Evolutionary conservation across 2,113 vertebrate species (phyloP), one percentile per base, ranked within the genome.

Genomic region (Oreocharis arfaki): DNA sequence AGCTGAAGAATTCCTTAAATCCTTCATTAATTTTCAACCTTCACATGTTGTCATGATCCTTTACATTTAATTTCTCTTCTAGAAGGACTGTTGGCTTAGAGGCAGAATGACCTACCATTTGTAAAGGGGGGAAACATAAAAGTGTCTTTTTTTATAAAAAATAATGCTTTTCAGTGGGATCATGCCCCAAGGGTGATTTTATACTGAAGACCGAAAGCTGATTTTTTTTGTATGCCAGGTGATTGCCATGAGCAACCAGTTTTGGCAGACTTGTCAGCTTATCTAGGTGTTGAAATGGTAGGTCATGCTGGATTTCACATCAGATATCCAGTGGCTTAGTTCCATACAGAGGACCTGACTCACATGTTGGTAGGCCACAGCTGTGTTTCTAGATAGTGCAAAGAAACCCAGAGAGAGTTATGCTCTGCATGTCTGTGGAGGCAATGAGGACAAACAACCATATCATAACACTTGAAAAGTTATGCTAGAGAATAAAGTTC

Each of bases 1-100:
- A 92, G 30, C 26, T 64, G 16, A 95, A 79, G 18, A 59, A 90
- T 90, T 92, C 22, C 87, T 94, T 90, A 95, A 95, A 87, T 55
- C 19, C 20, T 63, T 42, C 92, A 91, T 93, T 88, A 81, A 80
- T 94, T 91, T 94, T 82, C 68, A 74, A 47, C 22, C 61, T 39
- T 93, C 44, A 52, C 18, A 7, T 49, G 10, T 79, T 91, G 73
- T 53, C 83, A 71, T 46, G 60, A 81, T 37, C 17, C 26, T 81
- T 63, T 84, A 70, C 15, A 50, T 70, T 83, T 83, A 21, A 73
- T 94, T 96, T 83, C 61, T 88, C 13, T 73, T 87, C 50, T 46
- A 61, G 60, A 82, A 79, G 23, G 23, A 77, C 55, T 68, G 11
- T 30, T 84, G 64, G 35, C 83, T 90, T 53, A 78, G 32, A 91